phyloP scores from a whole-genome alignment of 2,797 vertebrate species.

The Cuniculus paca region DNA sequence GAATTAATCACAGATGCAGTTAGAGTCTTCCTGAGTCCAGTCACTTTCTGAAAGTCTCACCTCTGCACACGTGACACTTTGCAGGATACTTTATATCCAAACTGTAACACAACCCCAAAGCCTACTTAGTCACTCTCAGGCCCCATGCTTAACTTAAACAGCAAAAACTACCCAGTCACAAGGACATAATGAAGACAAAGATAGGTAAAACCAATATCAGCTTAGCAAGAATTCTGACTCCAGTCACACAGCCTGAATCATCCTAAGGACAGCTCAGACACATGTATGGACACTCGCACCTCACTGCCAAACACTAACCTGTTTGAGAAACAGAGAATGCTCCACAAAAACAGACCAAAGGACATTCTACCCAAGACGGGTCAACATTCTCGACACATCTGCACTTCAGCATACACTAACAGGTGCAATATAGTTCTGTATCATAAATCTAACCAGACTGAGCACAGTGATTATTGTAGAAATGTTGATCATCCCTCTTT shows the following conservation, averaged over 20 bases:
- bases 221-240: not conserved
- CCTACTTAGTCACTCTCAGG: not conserved
- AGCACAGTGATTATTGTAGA: not conserved
- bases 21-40: not conserved
- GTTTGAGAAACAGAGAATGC: not conserved
- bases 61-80: not conserved
- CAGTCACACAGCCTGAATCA: not conserved
- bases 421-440: not conserved
- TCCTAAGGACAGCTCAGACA: not conserved
- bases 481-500: not conserved
- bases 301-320: not conserved
- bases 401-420: not conserved
- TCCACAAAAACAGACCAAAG: not conserved
- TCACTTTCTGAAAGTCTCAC: not conserved
- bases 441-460: not conserved
- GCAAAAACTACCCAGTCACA: not conserved
- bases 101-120: not conserved
- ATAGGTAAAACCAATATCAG: fast-evolving
- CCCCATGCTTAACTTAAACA: not conserved
- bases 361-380: too few species aligned
- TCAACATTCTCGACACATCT: not conserved
- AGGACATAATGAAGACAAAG: not conserved
- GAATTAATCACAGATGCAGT: not conserved
- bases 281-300: not conserved
- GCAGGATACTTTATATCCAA: not conserved